Evolutionary conservation across 2,113 vertebrate species (phyloP), one percentile per base, ranked within the genome.

Genomic region (Cottus gobio): DNA sequence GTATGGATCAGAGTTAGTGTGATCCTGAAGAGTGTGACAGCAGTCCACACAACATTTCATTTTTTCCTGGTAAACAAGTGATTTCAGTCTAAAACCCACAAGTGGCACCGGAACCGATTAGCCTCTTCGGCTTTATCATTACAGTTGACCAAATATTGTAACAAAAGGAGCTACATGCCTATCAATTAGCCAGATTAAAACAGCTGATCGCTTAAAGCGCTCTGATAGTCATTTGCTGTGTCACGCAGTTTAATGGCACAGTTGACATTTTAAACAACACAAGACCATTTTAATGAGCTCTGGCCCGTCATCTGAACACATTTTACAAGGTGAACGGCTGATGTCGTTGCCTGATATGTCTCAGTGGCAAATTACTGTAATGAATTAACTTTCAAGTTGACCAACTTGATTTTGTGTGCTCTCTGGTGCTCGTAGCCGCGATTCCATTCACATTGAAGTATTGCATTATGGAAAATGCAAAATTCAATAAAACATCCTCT

Each of bases 31-130:
- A 72, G 67, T 67, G 58, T 56, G 65, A 77, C 44, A 75, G 26
- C 37, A 67, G 80, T 85, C 68, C 69, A 75, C 82, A 85, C 61
- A 26, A 67, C 79, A 74, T 82, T 74, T 76, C 72, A 63, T 26
- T 77, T 84, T 84, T 75, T 46, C 37, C 3, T 0, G 50, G 68
- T 44, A 28, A 75, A 69, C 60, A 84, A 63, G 74, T 63, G 76
- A 15, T 68, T 74, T 67, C 46, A 67, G 44, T 12, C 30, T 42
- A 50, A 81, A 48, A 70, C 24, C 30, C 44, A 65, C 26, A 48
- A 67, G 42, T 60, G 48, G 39, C 62, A 64, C 16, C 20, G 56
- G 26, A 72, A 12, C 39, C 1, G 39, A 60, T 60, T 3, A 37
- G 36, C 36, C 20, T 31, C 79, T 67, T 66, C 60, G 46, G 31